Percentiles rank a stretch among this genome's conserved stretches.
phyloP scores from a whole-genome alignment of 1,140 invertebrate genomes.

The Himalopsyche phryganea region DNA sequence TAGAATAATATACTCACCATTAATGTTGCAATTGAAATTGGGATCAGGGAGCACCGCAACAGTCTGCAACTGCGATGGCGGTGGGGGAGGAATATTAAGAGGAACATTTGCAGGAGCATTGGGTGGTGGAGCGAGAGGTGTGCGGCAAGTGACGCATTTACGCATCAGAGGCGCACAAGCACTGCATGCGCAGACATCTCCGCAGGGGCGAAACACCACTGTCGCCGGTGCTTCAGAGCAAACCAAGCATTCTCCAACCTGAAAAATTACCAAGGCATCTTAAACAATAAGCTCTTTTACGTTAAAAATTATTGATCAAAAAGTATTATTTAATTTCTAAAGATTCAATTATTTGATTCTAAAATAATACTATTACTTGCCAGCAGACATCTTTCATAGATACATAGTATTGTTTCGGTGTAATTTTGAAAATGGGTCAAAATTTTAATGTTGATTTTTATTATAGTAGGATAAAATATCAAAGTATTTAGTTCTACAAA shows the following conservation, averaged over 20 bases:
- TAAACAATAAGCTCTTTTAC: no score
- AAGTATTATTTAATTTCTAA: no score
- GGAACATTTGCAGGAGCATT: slow-evolving; percentile 11
- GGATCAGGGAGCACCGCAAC: not conserved
- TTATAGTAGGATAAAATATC: no score
- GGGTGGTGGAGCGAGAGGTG: slow-evolving; percentile 75
- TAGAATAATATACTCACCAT: slow-evolving; percentile 30
- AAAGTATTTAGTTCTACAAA: no score
- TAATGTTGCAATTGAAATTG: slow-evolving; percentile 33
- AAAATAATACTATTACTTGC: no score
- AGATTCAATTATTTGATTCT: no score
- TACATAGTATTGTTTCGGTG: no score
- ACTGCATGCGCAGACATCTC: slow-evolving; percentile 92
- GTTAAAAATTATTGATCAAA: no score
- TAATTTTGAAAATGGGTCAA: no score
- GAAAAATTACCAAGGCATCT: slow-evolving; percentile 41
- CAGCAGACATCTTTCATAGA: no score
- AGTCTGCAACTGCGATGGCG: not conserved
- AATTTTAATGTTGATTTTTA: no score
- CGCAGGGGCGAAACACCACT: slow-evolving; percentile 89
- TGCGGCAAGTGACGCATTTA: slow-evolving; percentile 92
- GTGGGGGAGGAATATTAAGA: not conserved
- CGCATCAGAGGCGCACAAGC: slow-evolving; percentile 91
- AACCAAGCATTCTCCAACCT: slow-evolving; percentile 95
- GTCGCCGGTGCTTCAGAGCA: slow-evolving; percentile 91